Evolutionary conservation across 2,113 vertebrate species (phyloP).

Genomic region (Hemibagrus wyckioides): DNA sequence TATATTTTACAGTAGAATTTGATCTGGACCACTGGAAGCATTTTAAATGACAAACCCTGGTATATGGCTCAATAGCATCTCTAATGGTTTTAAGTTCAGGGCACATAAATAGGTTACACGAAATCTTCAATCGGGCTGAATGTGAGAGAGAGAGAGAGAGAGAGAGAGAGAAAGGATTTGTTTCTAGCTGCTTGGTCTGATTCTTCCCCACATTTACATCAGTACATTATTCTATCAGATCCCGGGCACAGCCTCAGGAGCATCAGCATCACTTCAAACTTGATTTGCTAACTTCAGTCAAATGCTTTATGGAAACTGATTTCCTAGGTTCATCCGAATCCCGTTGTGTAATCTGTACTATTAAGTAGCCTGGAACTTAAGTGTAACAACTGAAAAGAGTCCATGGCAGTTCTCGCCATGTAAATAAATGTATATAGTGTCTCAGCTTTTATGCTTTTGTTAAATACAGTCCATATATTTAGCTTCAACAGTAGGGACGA

Average conservation of each 20-base stretch:
- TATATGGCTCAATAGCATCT: neutral
- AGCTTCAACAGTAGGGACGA: neutral
- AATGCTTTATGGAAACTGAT: neutral
- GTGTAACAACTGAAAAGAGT: neutral
- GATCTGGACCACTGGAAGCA: neutral
- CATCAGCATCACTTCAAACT: slow-evolving; percentile 7
- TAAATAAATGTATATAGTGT: neutral
- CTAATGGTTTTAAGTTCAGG: neutral
- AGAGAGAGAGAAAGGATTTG: neutral
- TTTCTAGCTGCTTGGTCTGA: neutral
- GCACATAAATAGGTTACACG: neutral
- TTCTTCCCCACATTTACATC: neutral
- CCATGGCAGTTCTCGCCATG: neutral
- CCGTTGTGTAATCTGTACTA: neutral
- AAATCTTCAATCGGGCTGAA: neutral
- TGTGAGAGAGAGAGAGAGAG: neutral
- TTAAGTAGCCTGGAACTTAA: neutral
- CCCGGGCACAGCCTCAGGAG: neutral
- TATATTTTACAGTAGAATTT: neutral
- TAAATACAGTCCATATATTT: neutral
- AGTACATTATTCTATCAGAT: neutral
- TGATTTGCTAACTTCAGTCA: neutral
- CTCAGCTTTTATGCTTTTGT: neutral
- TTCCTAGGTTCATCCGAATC: neutral
- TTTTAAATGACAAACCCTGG: neutral